These are phyloP conservation scores for Oophaga pumilio DNA, from an alignment of 2,113 vertebrate genomes.

Conservation along the genomic window DNA sequence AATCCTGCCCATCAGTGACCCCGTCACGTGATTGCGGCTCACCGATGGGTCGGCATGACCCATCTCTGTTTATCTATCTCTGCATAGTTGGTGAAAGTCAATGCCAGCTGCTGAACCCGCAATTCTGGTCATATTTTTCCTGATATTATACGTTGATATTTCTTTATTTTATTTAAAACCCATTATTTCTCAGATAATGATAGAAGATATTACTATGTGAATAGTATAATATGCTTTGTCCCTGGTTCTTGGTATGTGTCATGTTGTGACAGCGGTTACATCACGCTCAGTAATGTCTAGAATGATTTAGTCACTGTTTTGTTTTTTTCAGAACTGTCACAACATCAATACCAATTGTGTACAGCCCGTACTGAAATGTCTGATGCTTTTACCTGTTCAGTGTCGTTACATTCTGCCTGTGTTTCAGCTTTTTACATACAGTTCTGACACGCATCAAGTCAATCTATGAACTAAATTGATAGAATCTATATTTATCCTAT, in stretches of 20 bases:
- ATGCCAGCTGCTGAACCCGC: background rate
- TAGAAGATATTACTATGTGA: background rate
- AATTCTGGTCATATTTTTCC: background rate
- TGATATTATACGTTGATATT: background rate
- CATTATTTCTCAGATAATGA: background rate
- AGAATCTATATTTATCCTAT: background rate
- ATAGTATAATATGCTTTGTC: background rate
- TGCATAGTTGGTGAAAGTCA: too few species aligned
- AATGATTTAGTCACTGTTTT: conserved; percentile 27
- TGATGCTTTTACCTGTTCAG: background rate
- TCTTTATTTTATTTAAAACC: background rate
- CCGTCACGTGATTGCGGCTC: too few species aligned
- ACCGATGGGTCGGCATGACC: too few species aligned
- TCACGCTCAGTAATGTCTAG: conserved; percentile 6
- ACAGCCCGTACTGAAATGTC: background rate
- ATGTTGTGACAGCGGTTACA: background rate
- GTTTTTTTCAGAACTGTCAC: conserved; percentile 3
- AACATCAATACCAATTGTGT: conserved; percentile 14
- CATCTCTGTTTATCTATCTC: too few species aligned
- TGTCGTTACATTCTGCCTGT: background rate
- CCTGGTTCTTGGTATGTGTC: background rate
- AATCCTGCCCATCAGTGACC: too few species aligned
- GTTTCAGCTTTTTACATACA: background rate
- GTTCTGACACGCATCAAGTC: background rate
- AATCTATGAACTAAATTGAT: background rate